phyloP scores from a whole-genome alignment of 2,797 vertebrate genomes.

The Rhinophrynus dorsalis region DNA sequence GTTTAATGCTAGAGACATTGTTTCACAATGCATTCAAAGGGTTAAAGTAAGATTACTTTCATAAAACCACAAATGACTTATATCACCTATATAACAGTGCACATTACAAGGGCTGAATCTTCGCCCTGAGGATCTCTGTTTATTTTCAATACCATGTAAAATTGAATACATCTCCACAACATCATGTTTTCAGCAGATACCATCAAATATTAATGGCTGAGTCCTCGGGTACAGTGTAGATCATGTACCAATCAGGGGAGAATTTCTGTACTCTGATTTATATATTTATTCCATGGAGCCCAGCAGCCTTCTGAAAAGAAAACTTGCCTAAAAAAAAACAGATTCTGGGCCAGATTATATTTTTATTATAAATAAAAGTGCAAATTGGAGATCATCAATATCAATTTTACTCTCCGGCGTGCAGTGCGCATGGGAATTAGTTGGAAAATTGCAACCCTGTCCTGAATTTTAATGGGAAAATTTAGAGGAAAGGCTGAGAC shows the following conservation, averaged over 20 bases:
- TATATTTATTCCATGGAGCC: constrained; percentile 19
- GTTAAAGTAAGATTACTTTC: neutral
- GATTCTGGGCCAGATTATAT: constrained; percentile 41
- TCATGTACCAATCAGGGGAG: neutral
- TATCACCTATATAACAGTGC: neutral
- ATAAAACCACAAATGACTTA: neutral
- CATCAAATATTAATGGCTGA: constrained; percentile 22
- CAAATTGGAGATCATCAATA: constrained; percentile 48
- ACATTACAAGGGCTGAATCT: neutral
- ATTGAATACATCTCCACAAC: neutral
- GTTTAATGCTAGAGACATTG: too few species aligned
- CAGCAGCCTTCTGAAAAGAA: constrained; percentile 15
- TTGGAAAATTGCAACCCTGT: constrained; percentile 33
- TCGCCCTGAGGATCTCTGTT: neutral
- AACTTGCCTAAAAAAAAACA: constrained; percentile 42
- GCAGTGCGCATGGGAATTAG: constrained; percentile 38
- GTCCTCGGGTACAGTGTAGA: constrained; percentile 6
- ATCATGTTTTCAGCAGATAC: constrained; percentile 13
- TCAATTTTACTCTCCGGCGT: constrained; percentile 37
- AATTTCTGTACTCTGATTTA: constrained; percentile 18
- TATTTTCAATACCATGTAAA: neutral
- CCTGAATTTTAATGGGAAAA: constrained; percentile 35
- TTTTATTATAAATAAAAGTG: constrained; percentile 46
- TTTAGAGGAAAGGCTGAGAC: neutral
- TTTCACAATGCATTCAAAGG: too few species aligned